Base-by-base conservation (phyloP, 2,888 invertebrate genomes). In the Aethes cnicana region DNA sequence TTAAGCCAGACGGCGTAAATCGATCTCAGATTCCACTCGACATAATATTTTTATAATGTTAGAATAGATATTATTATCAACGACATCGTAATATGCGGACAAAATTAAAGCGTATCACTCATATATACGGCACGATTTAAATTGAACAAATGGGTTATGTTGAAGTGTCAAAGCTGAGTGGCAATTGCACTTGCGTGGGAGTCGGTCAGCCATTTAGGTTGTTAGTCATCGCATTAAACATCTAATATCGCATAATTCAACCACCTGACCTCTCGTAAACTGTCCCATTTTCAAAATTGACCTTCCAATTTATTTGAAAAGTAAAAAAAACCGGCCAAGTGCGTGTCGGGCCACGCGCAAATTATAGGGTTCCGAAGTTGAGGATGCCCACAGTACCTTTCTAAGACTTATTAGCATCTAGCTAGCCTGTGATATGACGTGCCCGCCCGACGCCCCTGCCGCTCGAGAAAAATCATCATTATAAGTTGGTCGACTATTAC, bases 171-270 rank as follows among this genome's bases (percentile, higher is more conserved):
- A 77, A 75, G 39, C 46, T 32, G 64, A 69, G 68, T 72, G 63
- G 69, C 71, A 74, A 78, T 75, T 80, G 74, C 79, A 69, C 66
- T 70, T 58, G 74, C 72, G 86, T 86, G 81, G 86, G 84, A 59
- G 67, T 75, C 52, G 68, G 66, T 66, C 68, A 71, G 71, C 69
- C 71, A 74, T 79, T 77, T 77, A 79, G 73, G 74, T 65, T 73
- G 76, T 84, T 82, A 81, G 74, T 84, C 84, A 81, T 72, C 68
- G 78, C 73, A 77, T 78, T 79, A 81, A 83, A 80, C 73, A 72
- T 77, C 78, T 74, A 75, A 74, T 76, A 77, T 71, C 68, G 64
- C 76, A 78, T 77, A 77, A 80, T 80, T 80, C 76, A 71, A 70
- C 64, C 68, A 61, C 69, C 68, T 72, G 68, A 68, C 71, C 58